Conservation (phyloP, 2,113 vertebrate species). For the Crotophaga sulcirostris region DNA sequence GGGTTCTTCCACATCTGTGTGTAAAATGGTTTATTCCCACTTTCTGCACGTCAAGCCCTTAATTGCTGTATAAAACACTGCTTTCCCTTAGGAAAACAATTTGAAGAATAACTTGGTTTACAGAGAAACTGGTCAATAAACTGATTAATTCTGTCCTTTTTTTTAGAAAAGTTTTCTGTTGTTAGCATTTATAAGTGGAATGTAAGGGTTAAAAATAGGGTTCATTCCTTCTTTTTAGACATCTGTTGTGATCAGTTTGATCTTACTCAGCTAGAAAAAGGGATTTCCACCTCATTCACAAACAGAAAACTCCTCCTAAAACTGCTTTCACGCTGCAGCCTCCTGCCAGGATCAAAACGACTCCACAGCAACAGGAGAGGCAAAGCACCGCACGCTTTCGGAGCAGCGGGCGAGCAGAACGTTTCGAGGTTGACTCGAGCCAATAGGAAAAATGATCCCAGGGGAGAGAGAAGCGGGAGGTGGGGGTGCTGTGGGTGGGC, state of each 20-base stretch:
- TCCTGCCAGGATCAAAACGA: background rate
- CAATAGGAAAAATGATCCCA: accelerated
- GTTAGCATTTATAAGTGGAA: background rate
- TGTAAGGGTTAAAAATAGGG: background rate
- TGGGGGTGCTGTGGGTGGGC: background rate
- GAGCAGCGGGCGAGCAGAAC: accelerated
- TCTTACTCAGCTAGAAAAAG: background rate
- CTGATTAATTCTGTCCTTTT: background rate
- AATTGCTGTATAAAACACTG: accelerated
- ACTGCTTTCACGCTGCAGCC: background rate
- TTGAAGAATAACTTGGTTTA: background rate
- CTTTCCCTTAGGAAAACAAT: background rate
- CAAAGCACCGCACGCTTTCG: accelerated
- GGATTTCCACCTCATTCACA: background rate
- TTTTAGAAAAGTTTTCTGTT: background rate
- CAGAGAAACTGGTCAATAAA: background rate
- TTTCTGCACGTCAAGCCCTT: background rate
- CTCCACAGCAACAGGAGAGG: accelerated
- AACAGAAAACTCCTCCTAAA: background rate
- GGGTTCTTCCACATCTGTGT: too few relatives aligned
- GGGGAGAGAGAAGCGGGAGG: background rate
- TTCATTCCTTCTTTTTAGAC: background rate
- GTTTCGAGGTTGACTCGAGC: background rate
- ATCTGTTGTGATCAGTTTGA: background rate
- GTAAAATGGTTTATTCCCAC: accelerated